Evolutionary conservation across 2,888 invertebrate species (phyloP).

Genomic region (Nycteola revayana): DNA sequence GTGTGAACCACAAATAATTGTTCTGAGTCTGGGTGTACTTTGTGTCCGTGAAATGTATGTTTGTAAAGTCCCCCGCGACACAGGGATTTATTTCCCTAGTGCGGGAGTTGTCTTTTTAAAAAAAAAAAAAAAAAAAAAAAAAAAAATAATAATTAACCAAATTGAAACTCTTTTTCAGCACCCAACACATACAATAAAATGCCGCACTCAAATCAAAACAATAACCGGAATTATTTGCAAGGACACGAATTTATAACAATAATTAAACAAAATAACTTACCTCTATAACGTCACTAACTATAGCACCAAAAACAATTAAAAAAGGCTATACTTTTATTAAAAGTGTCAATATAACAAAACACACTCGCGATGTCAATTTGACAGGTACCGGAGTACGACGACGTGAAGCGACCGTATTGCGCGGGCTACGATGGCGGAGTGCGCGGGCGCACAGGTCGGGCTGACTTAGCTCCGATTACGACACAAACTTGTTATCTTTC

Average conservation of each 20-base stretch:
- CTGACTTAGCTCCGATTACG: conserved; percentile 25
- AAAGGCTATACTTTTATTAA: too few species aligned
- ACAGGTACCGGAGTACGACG: conserved; percentile 38
- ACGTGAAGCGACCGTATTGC: conserved; percentile 45
- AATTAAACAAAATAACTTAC: conserved; percentile 14
- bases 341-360: conserved; percentile 8
- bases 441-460: conserved; percentile 18
- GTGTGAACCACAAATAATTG: too few species aligned
- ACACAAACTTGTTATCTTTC: conserved; percentile 34
- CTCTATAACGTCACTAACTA: conserved; percentile 9
- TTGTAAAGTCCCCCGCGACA: too few species aligned
- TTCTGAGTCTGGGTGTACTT: too few species aligned
- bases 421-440: conserved; percentile 40
- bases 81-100: too few species aligned
- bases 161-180: too few species aligned
- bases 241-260: conserved; percentile 18
- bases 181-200: too few species aligned
- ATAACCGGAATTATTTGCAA: conserved; percentile 33
- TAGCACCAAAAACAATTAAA: conserved; percentile 10
- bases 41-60: too few species aligned
- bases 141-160: too few species aligned
- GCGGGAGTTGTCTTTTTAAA: too few species aligned
- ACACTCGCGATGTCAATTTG: conserved; percentile 48
- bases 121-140: too few species aligned
- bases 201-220: conserved; percentile 13